Base-by-base conservation (phyloP, 2,113 vertebrate species). In the Gymnogyps californianus region DNA sequence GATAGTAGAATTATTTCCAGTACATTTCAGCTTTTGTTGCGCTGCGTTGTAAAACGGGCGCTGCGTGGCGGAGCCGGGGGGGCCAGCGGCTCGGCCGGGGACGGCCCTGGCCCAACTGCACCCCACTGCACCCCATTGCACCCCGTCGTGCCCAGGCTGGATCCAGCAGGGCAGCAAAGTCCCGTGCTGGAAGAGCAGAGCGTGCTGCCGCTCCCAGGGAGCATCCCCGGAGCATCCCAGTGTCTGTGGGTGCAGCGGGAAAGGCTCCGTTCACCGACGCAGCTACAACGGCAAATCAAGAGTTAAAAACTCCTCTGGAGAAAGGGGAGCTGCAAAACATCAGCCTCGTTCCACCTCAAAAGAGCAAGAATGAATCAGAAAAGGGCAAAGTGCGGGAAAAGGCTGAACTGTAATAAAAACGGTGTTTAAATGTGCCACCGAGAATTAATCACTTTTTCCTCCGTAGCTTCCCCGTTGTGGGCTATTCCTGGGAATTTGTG, bases 361-460 rank as follows among this genome's bases (percentile, higher is more conserved):
- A 95, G 95, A 96, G 92, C 95, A 95, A 69, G 95, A 97, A 94
- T 96, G 96, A 97, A 97, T 97, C 82, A 94, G 92, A 96, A 94
- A 96, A 96, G 94, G 96, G 89, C 89, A 92, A 96, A 96, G 94
- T 94, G 95, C 49, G 69, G 76, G 80, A 92, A 90, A 95, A 93
- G 87, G 96, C 87, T 84, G 95, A 92, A 91, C 46, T 82, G 92
- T 76, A 97, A 97, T 97, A 97, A 97, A 96, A 96, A 69, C 7
- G 54, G 90, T 82, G 89, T 93, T 97, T 95, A 96, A 96, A 95
- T 66, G 79, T 93, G 95, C 89, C 97, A 93, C 76, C 0, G 22
- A 94, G 97, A 95, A 96, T 97, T 96, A 95, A 97, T 96, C 93
- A 52, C 85, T 84, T 90, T 88, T 95, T 38, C 78, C 87, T 95